Conservation (phyloP, 2,888 invertebrate genomes). For the Argynnis bischoffii region DNA sequence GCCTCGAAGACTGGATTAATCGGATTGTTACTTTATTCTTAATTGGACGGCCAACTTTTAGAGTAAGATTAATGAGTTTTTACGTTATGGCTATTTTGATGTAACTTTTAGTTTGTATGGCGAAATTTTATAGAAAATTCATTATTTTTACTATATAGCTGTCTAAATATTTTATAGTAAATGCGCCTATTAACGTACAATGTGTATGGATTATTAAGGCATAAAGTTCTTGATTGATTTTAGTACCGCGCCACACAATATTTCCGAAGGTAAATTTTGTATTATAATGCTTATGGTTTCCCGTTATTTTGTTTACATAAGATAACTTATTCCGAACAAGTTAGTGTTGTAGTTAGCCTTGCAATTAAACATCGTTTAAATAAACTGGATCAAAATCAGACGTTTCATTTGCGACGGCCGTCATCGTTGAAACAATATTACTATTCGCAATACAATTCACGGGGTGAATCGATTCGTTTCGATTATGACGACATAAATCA, state of each 20-base stretch:
- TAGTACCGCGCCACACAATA: too few species aligned
- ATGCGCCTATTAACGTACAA: too few species aligned
- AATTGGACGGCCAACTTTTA: constrained; percentile 53
- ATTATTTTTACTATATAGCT: too few species aligned
- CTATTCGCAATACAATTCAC: constrained; percentile 62
- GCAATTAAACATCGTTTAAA: constrained; percentile 14
- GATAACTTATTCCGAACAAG: too few species aligned
- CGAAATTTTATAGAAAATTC: too few species aligned
- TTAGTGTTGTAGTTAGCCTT: constrained; percentile 29
- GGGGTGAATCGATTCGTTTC: constrained; percentile 73
- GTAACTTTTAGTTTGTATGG: neutral
- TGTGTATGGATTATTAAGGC: too few species aligned
- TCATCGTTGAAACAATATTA: constrained; percentile 64
- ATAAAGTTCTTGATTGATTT: too few species aligned
- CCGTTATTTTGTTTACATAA: too few species aligned
- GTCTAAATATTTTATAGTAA: too few species aligned
- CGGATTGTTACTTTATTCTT: constrained; percentile 63
- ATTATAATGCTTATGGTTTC: too few species aligned
- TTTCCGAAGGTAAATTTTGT: constrained; percentile 5
- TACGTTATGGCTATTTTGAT: constrained; percentile 36
- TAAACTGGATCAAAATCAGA: constrained; percentile 65
- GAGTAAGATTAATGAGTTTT: constrained; percentile 52
- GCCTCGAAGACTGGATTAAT: constrained; percentile 66
- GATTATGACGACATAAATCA: constrained; percentile 60
- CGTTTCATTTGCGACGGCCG: constrained; percentile 62